phyloP scores from a whole-genome alignment of 2,888 invertebrate genomes.

The Epicampocera succincta region DNA sequence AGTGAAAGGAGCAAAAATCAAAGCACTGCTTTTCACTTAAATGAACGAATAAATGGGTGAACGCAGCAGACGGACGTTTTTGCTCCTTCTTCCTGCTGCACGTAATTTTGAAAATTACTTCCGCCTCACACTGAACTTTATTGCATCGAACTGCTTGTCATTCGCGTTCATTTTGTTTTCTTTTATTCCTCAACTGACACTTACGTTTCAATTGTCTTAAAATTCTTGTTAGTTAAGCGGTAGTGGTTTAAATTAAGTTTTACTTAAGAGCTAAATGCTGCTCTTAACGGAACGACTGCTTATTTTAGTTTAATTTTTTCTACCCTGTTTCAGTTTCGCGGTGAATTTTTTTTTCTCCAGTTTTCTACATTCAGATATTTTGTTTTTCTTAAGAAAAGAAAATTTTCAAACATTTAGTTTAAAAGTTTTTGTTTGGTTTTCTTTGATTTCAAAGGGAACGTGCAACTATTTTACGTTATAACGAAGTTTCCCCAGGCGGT shows the following conservation, averaged over 20 bases:
- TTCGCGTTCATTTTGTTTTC: not conserved
- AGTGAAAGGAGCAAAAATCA: not conserved
- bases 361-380: no score
- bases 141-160: constrained; percentile 50
- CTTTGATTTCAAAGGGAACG: not conserved
- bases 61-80: constrained; percentile 17
- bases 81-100: not conserved
- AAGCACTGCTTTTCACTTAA: not conserved
- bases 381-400: no score
- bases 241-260: not conserved
- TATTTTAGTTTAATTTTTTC: no score
- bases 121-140: constrained; percentile 59
- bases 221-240: constrained; percentile 1
- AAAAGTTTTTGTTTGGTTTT: no score
- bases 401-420: no score
- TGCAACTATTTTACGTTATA: not conserved
- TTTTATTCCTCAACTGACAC: constrained; percentile 8
- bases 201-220: constrained; percentile 43
- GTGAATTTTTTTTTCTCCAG: no score
- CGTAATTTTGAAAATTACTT: constrained; percentile 60
- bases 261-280: no score
- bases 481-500: constrained; percentile 1
- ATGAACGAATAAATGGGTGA: constrained; percentile 26
- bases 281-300: no score
- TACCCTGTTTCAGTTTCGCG: no score